Evolutionary conservation across 2,888 invertebrate species (phyloP).

Genomic region (Patella caerulea): DNA sequence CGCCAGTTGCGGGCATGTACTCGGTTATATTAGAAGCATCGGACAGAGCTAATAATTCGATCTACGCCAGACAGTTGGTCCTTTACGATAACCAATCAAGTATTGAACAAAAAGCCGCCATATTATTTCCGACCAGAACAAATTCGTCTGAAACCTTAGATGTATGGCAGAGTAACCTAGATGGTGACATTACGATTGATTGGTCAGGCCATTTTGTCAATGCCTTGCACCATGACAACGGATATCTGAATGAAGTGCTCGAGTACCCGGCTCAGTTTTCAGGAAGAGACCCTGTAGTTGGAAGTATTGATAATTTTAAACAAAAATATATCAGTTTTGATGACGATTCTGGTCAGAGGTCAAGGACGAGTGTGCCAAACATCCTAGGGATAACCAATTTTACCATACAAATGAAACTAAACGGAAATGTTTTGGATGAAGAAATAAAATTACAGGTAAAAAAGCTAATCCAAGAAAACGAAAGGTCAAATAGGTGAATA

Average conservation of each 20-base stretch:
- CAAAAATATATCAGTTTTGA: neutral
- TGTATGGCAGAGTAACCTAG: neutral
- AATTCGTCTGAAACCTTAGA: neutral
- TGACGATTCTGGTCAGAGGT: slow-evolving; percentile 25
- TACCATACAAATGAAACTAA: neutral
- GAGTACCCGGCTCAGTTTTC: slow-evolving; percentile 36
- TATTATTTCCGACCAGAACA: neutral
- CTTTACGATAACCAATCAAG: slow-evolving; percentile 10
- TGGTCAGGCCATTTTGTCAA: slow-evolving; percentile 45
- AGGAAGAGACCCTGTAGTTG: neutral
- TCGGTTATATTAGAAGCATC: slow-evolving; percentile 14
- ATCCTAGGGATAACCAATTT: slow-evolving; percentile 9
- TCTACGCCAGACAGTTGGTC: slow-evolving; percentile 6
- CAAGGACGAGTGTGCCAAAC: neutral
- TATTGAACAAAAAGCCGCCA: slow-evolving; percentile 3
- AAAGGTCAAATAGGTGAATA: too few relatives aligned
- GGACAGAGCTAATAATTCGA: slow-evolving; percentile 20
- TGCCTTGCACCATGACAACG: slow-evolving; percentile 35
- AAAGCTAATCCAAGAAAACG: too few relatives aligned
- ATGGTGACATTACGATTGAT: slow-evolving; percentile 23
- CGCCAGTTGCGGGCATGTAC: slow-evolving; percentile 15
- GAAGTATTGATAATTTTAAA: neutral
- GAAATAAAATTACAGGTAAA: too few relatives aligned
- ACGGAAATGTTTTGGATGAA: too few relatives aligned
- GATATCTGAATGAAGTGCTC: slow-evolving; percentile 34